Evolutionary conservation across 2,113 vertebrate genomes (phyloP), one percentile per base, ranked within the genome.

Genomic region (Cettia cetti): DNA sequence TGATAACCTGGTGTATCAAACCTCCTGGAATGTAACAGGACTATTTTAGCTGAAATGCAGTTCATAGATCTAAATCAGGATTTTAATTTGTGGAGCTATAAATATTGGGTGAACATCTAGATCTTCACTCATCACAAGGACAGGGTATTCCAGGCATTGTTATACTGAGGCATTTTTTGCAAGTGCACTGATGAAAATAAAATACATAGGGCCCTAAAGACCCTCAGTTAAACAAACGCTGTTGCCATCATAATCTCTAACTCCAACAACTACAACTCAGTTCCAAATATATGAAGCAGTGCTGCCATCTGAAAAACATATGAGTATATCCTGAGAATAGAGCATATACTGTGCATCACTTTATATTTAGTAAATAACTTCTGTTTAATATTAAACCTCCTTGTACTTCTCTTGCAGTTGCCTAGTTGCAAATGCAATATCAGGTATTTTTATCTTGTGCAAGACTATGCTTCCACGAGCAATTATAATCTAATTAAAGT

Each of bases 401-500:
- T 84, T 66, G 39, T 57, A 66, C 6, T 69, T 78, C 71, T 85
- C 71, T 89, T 40, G 68, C 82, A 82, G 91, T 81, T 91, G 68
- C 88, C 88, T 90, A 66, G 74, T 59, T 75, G 82, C 78, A 91
- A 92, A 74, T 53, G 53, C 80, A 86, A 69, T 91, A 87, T 92
- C 95, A 96, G 90, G 86, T 95, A 88, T 96, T 97, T 97, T 96
- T 94, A 96, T 96, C 89, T 94, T 82, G 71, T 59, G 61, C 65
- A 89, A 97, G 92, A 94, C 86, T 89, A 76, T 42, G 75, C 96
- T 94, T 91, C 94, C 94, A 90, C 15, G 37, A 96, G 93, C 94
- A 97, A 96, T 98, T 97, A 97, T 89, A 94, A 97, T 83, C 93
- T 97, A 96, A 97, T 97, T 97, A 98, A 97, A 97, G 87, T 57